Evolutionary conservation across 2,888 invertebrate species (phyloP).

Genomic region (Campaea margaritaria): DNA sequence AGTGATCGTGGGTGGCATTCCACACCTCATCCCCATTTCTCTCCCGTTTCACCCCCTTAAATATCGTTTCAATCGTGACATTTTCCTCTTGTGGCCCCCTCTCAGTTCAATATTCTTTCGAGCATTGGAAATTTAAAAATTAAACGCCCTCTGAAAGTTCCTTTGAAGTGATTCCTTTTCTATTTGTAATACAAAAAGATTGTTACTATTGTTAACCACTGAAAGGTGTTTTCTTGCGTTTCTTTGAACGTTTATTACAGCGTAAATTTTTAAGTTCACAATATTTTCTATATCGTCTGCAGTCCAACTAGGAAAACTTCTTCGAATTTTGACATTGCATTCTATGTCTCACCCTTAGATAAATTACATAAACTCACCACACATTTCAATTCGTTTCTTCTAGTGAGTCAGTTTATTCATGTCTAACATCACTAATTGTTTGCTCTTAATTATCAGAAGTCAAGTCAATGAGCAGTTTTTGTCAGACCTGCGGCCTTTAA

Average conservation of each 20-base stretch:
- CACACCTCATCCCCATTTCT: constrained; percentile 40
- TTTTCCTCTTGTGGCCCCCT: constrained; percentile 70
- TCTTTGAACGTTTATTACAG: neutral
- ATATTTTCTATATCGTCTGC: neutral
- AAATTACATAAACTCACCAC: too few species aligned
- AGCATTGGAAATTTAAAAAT: constrained; percentile 63
- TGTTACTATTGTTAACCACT: neutral
- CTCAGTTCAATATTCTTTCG: constrained; percentile 71
- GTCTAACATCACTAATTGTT: neutral
- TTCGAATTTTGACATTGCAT: neutral
- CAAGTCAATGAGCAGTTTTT: neutral
- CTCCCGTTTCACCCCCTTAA: constrained; percentile 42
- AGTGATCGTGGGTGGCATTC: constrained; percentile 50
- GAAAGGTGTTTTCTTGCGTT: constrained; percentile 2
- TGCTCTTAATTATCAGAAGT: neutral
- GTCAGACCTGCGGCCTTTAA: constrained; percentile 14
- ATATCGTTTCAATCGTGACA: constrained; percentile 71
- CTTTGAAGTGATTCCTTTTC: constrained; percentile 35
- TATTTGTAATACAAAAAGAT: constrained; percentile 18
- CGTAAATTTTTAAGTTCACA: neutral
- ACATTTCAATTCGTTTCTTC: neutral
- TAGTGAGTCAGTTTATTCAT: neutral
- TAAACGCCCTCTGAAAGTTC: constrained; percentile 54
- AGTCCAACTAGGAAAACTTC: neutral
- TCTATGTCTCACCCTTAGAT: too few species aligned